Base-by-base conservation (phyloP, 2,797 vertebrate genomes). In the Diplodus sargus region DNA sequence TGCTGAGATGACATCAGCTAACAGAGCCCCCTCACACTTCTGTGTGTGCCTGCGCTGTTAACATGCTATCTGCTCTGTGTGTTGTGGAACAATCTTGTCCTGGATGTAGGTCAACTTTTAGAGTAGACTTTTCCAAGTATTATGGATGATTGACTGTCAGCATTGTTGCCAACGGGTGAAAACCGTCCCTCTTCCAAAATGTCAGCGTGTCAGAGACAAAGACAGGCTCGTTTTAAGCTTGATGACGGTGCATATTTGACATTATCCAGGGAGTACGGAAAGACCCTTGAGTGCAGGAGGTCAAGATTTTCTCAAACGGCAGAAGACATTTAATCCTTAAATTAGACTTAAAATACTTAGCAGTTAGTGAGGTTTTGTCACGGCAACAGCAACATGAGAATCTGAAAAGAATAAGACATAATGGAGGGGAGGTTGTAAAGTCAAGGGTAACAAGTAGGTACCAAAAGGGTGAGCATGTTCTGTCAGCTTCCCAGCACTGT, bases 401-500 rank as follows among this genome's bases (percentile, higher is more conserved):
- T 23, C 16, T 58, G 48, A 67, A 76, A 65, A 61, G 18, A 76
- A 42, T 16, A 57, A 63, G 10, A 69, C 47, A 53, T 61, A 22
- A 56, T 34, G 25, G 10, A 69, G 20, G 61, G 43, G 18, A 53
- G 8, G 22, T 49, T 18, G 28, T 18, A 30, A 59, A 72, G 28
- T 81, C 18, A 16, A 79, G 17, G 15, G 15, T 22, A 54, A 5
- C 1, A 34, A 59, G 59, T 58, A 52, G 49, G 64, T 85, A 65
- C 9, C 60, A 54, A 70, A 34, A 80, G 34, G 15, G 30, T 43
- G 70, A 83, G 15, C 74, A 70, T 53, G 62, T 65, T 85, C 76
- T 30, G 72, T 80, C 81, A 76, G 85, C 76, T 85, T 92, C 84
- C 76, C 89, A 89, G 85, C 82, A 61, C 84, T 86, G 83, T 90